Evolutionary conservation across 2,797 vertebrate species (phyloP), one percentile per base, ranked within the genome.

Genomic region (Rhinatrema bivittatum): DNA sequence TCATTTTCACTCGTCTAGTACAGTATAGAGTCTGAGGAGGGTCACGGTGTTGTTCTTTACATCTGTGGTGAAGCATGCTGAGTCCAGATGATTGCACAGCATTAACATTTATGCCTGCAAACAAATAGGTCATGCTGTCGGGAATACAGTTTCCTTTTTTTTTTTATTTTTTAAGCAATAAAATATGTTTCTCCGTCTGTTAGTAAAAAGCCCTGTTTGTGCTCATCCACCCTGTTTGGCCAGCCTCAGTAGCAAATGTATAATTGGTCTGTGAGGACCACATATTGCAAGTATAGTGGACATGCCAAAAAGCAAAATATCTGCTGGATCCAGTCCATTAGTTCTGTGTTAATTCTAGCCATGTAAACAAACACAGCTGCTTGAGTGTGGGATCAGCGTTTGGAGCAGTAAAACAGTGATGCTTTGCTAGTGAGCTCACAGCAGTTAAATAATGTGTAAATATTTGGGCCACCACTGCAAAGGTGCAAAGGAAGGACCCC

Each of bases 311-410:
- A 56, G n/a, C n/a, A 25, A 51, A 66, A 60, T 55, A 54, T 55
- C 45, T 31, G 48, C 62, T 81, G 79, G 79, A 72, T 53, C 65
- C 29, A 62, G 58, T 46, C 46, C 65, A 56, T 53, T 72, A 63
- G 51, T 81, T 62, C 71, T 70, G 74, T 38, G 42, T 61, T 76
- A 72, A 70, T 72, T 70, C 68, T 64, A 62, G 57, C 60, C 67
- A 61, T 52, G 74, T 82, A 83, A 85, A 84, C 82, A 86, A 83
- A 81, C 78, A 80, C 84, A 85, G 84, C 82, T 86, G 84, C 46
- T n/a, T 61, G 65, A 80, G 63, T 11, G 32, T 50, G 71, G 74
- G 65, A 55, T 64, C 67, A 12, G 39, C 46, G 56, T 65, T 78
- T 57, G 42, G 68, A 70, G 66, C 40, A 58, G 72, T 76, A 72